Conservation (phyloP, 1,140 invertebrate genomes). For the Drosophila jambulina region DNA sequence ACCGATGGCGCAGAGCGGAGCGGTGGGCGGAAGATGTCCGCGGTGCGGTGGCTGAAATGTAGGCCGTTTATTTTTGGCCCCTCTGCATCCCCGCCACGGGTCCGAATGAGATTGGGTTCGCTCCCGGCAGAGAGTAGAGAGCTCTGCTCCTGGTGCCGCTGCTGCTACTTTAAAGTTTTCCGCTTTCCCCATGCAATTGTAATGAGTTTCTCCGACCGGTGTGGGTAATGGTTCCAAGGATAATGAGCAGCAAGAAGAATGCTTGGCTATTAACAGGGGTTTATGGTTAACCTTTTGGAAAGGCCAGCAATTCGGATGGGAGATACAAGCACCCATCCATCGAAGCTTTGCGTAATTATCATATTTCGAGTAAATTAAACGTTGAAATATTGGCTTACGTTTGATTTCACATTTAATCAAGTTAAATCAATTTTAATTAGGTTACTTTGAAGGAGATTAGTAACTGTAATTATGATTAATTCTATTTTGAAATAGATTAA, state of each 20-base stretch:
- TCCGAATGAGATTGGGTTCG: conserved; percentile 25
- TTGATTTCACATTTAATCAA: neutral
- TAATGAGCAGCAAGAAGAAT: conserved; percentile 36
- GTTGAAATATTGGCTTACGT: neutral
- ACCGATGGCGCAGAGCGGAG: conserved; percentile 11
- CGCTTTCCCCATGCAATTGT: conserved; percentile 42
- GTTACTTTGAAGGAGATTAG: no score
- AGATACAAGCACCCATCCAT: neutral
- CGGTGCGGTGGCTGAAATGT: conserved; percentile 42
- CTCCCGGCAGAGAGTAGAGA: conserved; percentile 16
- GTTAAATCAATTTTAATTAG: neutral
- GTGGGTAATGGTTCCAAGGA: conserved; percentile 32
- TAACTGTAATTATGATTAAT: no score
- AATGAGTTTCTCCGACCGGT: conserved; percentile 37
- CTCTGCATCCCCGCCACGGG: conserved; percentile 7
- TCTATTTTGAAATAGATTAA: no score
- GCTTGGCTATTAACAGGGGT: conserved; percentile 22
- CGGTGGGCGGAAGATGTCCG: conserved; percentile 12
- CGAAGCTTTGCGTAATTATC: conserved; percentile 1
- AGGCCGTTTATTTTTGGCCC: conserved; percentile 65
- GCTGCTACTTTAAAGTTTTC: conserved; percentile 50
- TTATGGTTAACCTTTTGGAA: conserved; percentile 6
- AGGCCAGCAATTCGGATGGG: neutral
- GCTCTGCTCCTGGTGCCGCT: conserved; percentile 16
- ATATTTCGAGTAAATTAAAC: neutral